Evolutionary conservation across 2,113 vertebrate genomes (phyloP).

Genomic region (Siniperca chuatsi): DNA sequence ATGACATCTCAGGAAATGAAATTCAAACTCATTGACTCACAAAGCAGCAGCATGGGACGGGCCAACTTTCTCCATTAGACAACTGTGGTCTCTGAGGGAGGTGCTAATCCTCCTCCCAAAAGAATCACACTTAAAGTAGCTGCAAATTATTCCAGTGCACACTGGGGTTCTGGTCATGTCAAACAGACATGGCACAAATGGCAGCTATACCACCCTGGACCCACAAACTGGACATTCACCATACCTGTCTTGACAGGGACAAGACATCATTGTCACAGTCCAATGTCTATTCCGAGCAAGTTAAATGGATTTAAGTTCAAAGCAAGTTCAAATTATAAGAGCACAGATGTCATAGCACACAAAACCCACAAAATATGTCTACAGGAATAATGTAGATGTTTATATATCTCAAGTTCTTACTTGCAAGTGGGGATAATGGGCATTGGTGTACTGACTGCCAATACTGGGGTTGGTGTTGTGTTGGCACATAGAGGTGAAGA

Average conservation of each 20-base stretch:
- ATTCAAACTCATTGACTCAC: conserved; percentile 69
- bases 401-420: no score
- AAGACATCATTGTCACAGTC: not conserved
- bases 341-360: no score
- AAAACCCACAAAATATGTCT: no score
- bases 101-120: conserved; percentile 40
- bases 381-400: no score
- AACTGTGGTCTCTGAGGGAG: conserved; percentile 37
- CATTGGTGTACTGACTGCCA: no score
- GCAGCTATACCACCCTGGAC: not conserved
- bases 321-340: not conserved
- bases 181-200: conserved; percentile 1
- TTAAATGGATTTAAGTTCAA: not conserved
- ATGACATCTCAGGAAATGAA: conserved; percentile 67
- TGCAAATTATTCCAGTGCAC: conserved; percentile 6
- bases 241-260: not conserved
- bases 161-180: conserved; percentile 4
- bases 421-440: no score
- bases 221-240: not conserved
- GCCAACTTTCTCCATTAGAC: conserved; percentile 43
- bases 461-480: not conserved
- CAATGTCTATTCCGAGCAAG: no score
- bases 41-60: conserved; percentile 55
- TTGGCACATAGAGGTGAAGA: not conserved
- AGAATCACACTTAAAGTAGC: conserved; percentile 29